A percentile compares a stretch with the other conserved stretches of the same genome.
These are phyloP conservation scores for Mythimna loreyi DNA, from an alignment of 2,888 invertebrate genomes.

Conservation along the genomic window DNA sequence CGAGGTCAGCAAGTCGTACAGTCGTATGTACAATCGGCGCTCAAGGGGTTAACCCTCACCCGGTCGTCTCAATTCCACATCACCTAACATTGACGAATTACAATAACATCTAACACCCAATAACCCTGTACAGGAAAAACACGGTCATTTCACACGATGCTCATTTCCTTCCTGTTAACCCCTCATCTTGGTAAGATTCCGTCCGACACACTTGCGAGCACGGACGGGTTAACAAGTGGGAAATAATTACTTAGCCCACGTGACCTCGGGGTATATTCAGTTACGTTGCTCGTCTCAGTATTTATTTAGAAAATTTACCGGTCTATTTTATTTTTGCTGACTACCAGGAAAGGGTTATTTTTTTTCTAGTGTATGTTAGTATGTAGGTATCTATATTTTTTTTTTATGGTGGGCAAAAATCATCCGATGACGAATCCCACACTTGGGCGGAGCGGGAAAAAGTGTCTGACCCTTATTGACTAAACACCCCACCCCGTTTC, in stretches of 20 bases:
- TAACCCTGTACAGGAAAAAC: constrained; percentile 19
- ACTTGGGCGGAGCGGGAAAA: too few species aligned
- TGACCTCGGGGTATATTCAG: constrained; percentile 14
- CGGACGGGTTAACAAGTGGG: constrained; percentile 40
- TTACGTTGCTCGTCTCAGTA: background rate
- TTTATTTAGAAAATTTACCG: background rate
- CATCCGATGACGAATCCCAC: too few species aligned
- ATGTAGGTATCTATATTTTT: too few species aligned
- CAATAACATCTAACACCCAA: constrained; percentile 7
- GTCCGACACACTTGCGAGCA: constrained; percentile 24
- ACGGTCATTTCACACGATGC: constrained; percentile 17
- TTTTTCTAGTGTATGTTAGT: too few species aligned
- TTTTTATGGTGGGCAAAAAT: too few species aligned
- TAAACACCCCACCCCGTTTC: too few species aligned
- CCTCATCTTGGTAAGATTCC: constrained; percentile 35
- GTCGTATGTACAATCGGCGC: too few species aligned
- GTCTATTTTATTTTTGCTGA: background rate
- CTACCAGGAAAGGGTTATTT: too few species aligned
- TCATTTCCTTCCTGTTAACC: constrained; percentile 38
- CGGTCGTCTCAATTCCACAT: background rate
- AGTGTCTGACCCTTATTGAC: too few species aligned
- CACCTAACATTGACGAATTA: background rate
- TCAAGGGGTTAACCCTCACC: background rate
- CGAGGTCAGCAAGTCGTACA: too few species aligned
- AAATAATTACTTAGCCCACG: constrained; percentile 39